These are phyloP conservation scores for Collichthys lucidus DNA, from an alignment of 2,113 vertebrate genomes.

Conservation along the genomic window DNA sequence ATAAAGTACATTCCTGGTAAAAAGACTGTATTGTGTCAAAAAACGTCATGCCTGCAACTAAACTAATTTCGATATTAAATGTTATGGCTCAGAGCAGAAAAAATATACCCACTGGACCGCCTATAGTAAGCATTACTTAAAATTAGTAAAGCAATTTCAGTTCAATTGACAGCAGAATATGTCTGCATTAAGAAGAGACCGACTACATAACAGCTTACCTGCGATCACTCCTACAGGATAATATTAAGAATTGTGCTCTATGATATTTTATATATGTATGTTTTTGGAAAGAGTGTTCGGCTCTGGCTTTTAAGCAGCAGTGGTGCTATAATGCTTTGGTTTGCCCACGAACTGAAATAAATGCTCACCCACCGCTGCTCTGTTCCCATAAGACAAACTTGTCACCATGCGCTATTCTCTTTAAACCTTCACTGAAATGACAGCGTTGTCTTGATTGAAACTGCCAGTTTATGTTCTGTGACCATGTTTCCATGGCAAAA, in stretches of 20 bases:
- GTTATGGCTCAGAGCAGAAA: background rate
- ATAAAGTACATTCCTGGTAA: background rate
- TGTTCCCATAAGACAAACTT: background rate
- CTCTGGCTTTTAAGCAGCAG: background rate
- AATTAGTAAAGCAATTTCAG: background rate
- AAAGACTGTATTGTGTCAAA: background rate
- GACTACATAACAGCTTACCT: background rate
- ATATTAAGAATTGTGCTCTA: background rate
- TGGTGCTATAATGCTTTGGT: background rate
- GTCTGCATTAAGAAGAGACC: background rate
- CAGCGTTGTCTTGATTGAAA: background rate
- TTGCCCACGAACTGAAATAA: background rate
- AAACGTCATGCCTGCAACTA: background rate
- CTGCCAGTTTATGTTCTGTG: background rate
- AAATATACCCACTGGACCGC: background rate
- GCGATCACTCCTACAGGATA: background rate
- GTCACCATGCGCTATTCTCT: background rate
- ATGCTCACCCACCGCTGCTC: background rate
- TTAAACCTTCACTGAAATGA: background rate
- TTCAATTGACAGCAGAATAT: slow-evolving; percentile 5
- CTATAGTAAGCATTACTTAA: background rate
- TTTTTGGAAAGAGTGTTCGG: background rate
- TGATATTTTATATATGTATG: background rate
- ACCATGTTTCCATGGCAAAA: background rate
- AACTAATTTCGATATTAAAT: background rate